A percentile compares a stretch with the other conserved stretches of the same genome.
These are phyloP conservation scores for Orientallactaga bullata DNA, from an alignment of 2,113 vertebrate genomes.

Conservation along the genomic window DNA sequence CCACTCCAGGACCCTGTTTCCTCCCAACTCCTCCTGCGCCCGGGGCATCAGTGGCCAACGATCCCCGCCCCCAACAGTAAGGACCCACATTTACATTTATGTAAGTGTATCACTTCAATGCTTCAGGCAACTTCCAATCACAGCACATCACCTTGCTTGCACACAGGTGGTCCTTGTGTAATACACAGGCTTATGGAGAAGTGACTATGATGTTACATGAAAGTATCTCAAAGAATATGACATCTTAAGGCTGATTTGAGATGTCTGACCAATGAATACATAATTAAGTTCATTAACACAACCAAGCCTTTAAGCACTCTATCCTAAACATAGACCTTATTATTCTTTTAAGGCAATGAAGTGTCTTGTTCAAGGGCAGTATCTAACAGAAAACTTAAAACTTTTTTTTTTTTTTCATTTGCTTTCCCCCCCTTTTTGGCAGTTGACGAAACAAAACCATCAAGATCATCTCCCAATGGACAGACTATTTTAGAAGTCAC, in stretches of 20 bases:
- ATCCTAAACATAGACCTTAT: slow-evolving; percentile 10
- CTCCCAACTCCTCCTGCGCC: too few species aligned
- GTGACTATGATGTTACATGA: slow-evolving; percentile 26
- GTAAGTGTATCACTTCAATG: slow-evolving; percentile 16
- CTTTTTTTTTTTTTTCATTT: background rate
- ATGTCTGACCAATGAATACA: slow-evolving; percentile 35
- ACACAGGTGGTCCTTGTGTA: background rate
- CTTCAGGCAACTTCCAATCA: background rate
- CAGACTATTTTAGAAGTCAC: slow-evolving; percentile 35
- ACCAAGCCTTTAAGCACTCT: slow-evolving; percentile 27
- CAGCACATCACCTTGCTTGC: background rate
- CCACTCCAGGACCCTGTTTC: too few species aligned
- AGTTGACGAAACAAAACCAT: slow-evolving; percentile 37
- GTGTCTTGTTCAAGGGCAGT: slow-evolving; percentile 8
- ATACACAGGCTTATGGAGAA: background rate
- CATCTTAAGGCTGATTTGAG: slow-evolving; percentile 54
- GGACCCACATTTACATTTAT: too few species aligned
- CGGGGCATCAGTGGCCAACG: too few species aligned
- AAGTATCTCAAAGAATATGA: slow-evolving; percentile 57
- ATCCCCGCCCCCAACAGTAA: too few species aligned
- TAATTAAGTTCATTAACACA: slow-evolving; percentile 66
- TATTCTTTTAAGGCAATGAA: slow-evolving; percentile 61
- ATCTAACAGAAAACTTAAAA: slow-evolving; percentile 45
- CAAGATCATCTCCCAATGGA: slow-evolving; percentile 37
- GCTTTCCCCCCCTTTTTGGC: slow-evolving; percentile 45